Evolutionary conservation across 2,797 vertebrate species (phyloP), one percentile per base, ranked within the genome.

Genomic region (Remorina albescens): DNA sequence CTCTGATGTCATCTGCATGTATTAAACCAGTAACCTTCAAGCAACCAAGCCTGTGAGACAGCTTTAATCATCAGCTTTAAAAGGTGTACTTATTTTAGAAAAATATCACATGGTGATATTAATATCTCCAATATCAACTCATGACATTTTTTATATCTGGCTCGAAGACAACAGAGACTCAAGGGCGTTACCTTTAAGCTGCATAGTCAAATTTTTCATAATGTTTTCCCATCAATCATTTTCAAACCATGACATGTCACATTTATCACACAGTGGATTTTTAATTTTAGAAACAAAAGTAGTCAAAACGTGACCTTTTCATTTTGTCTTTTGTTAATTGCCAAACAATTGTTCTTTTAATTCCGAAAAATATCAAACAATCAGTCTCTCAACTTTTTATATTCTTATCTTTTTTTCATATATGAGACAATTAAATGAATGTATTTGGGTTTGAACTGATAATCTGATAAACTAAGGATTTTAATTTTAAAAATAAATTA

Each of bases 51-150:
- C 26, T 6, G 19, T 64, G 23, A 47, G 59, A 28, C 8, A 5
- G 53, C 55, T 61, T 68, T 44, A 74, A 76, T 74, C 60, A 63
- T 47, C 55, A 16, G 11, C 6, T 65, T 58, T 21, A 46, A 46
- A 61, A 62, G 41, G 32, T 15, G 25, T 32, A 28, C 44, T 59
- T 74, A 57, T 68, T 65, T 68, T 71, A 54, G 67, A 69, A 73
- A 59, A 41, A 51, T 67, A 57, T 59, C 74, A 64, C 5, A 4
- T 64, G 58, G 37, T 65, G 62, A 71, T 80, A 71, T 77, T 74
- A 82, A 74, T 79, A 66, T 68, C 72, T 76, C 1, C 57, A 49
- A 76, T 61, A 74, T 76, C 47, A 56, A 25, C 58, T 61, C 2
- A 0, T 70, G 65, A 68, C 71, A 69, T 71, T 70, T 79, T 71